phyloP scores from a whole-genome alignment of 2,797 vertebrate species.

The Acipenser transmontanus region DNA sequence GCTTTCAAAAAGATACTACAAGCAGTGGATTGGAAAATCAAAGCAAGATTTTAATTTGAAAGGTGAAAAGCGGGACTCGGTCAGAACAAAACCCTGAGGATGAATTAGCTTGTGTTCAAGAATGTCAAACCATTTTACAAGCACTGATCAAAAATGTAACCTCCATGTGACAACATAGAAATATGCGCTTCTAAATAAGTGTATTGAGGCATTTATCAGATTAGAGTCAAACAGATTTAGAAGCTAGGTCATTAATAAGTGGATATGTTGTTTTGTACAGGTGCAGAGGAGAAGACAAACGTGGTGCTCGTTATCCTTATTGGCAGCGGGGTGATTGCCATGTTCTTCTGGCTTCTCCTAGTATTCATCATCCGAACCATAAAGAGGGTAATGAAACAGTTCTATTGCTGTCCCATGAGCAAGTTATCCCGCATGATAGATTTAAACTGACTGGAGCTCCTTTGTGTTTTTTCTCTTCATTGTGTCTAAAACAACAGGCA shows the following conservation, averaged over 20 bases:
- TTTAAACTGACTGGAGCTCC: constrained; percentile 56
- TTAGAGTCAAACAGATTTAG: no score
- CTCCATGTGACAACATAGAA: no score
- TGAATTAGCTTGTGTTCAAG: no score
- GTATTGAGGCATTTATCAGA: no score
- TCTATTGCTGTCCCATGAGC: constrained; percentile 41
- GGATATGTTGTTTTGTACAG: constrained; percentile 43
- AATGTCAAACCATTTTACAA: no score
- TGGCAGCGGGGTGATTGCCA: constrained; percentile 92
- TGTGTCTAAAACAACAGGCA: constrained; percentile 61
- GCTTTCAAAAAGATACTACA: no score
- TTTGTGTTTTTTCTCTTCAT: constrained; percentile 57
- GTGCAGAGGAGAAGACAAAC: constrained; percentile 92
- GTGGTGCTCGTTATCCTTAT: constrained; percentile 95
- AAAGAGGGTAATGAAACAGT: constrained; percentile 83
- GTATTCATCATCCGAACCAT: constrained; percentile 94
- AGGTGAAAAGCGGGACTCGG: no score
- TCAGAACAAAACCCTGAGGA: no score
- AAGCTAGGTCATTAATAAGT: background rate
- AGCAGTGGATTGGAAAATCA: no score
- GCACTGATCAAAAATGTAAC: no score
- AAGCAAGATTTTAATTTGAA: no score
- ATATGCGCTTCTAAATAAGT: no score
- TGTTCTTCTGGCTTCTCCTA: constrained; percentile 98
- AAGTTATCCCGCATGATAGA: constrained; percentile 46